Conservation (phyloP, 2,888 invertebrate species). For the Eucriotettix oculatus region DNA sequence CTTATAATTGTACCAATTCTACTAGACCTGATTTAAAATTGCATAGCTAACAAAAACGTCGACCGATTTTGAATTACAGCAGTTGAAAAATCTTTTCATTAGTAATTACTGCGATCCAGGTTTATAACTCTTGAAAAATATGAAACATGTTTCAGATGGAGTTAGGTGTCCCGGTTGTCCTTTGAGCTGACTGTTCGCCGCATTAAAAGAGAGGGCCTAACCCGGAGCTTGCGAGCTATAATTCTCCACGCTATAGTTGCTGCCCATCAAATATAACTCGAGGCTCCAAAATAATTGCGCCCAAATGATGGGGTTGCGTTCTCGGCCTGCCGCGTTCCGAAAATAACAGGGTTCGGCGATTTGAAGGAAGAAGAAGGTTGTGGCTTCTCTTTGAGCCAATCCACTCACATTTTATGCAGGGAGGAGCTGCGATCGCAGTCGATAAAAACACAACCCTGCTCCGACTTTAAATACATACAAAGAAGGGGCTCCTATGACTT, state of each 20-base stretch:
- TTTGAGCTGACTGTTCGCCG: no score
- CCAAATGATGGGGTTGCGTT: conserved; percentile 13
- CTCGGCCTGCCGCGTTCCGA: conserved; percentile 1
- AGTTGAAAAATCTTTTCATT: no score
- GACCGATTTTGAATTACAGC: no score
- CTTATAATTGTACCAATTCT: no score
- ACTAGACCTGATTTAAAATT: no score
- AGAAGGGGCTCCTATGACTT: not conserved
- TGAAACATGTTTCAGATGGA: no score
- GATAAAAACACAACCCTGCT: not conserved
- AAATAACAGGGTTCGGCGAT: conserved; percentile 10
- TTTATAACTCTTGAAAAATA: no score
- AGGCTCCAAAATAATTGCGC: conserved; percentile 12
- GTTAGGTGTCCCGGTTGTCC: no score
- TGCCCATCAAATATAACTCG: conserved; percentile 12
- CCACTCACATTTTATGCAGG: conserved; percentile 6
- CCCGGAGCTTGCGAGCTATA: conserved; percentile 5
- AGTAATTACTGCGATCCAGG: no score
- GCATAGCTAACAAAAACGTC: no score
- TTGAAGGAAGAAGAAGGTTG: conserved; percentile 4
- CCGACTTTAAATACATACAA: not conserved
- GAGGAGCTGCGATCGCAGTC: conserved; percentile 3
- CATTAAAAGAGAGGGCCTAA: not conserved
- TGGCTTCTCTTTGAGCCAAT: conserved; percentile 8
- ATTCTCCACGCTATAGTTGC: conserved; percentile 2